phyloP scores from a whole-genome alignment of 2,113 vertebrate genomes.

The Heterotilapia buettikoferi region DNA sequence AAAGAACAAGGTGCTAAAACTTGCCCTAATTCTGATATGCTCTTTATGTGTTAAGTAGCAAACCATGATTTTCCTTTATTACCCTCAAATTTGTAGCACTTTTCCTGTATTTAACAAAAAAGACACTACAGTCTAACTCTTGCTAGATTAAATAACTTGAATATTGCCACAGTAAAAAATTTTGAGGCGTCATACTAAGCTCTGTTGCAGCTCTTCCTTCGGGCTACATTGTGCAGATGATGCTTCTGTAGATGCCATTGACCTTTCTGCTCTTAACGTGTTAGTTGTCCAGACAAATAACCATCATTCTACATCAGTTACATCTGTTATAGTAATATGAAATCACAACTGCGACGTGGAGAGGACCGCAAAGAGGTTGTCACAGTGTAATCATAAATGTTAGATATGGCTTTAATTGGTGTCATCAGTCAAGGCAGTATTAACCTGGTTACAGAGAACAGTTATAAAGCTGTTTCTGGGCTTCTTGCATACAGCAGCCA shows the following conservation, averaged over 20 bases:
- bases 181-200: not conserved
- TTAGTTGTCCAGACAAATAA: slow-evolving; percentile 47
- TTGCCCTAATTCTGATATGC: not conserved
- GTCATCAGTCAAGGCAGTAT: slow-evolving; percentile 35
- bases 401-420: slow-evolving; percentile 40
- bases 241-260: slow-evolving; percentile 9
- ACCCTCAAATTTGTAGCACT: not conserved
- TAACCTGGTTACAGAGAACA: slow-evolving; percentile 25
- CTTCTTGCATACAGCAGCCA: slow-evolving; percentile 1
- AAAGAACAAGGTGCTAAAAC: not conserved
- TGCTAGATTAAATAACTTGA: not conserved
- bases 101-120: not conserved
- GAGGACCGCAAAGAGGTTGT: not conserved
- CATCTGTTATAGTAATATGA: slow-evolving; percentile 2
- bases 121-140: not conserved
- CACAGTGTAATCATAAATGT: slow-evolving; percentile 15
- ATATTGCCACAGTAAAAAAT: not conserved
- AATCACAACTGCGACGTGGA: not conserved
- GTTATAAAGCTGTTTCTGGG: not conserved
- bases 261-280: slow-evolving; percentile 43
- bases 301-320: slow-evolving; percentile 30
- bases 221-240: slow-evolving; percentile 7
- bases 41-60: not conserved
- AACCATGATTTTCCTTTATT: not conserved
- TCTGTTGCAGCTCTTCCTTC: not conserved